Evolutionary conservation across 2,797 vertebrate species (phyloP).

Genomic region (Botia kubotai): DNA sequence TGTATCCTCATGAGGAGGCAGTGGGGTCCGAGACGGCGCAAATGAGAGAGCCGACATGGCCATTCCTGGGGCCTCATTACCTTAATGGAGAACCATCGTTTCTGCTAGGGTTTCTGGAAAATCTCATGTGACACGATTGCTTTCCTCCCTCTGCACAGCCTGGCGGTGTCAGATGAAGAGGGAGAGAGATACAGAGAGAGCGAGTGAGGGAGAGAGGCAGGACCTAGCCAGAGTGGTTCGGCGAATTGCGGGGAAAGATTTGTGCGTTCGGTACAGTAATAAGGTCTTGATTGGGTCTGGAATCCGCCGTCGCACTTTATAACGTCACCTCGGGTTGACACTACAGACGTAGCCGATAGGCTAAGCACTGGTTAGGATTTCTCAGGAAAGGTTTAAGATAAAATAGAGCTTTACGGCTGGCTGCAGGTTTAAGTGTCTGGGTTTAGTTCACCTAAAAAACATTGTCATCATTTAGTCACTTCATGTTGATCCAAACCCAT

Average conservation of each 20-base stretch:
- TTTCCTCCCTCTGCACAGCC: slow-evolving; percentile 62
- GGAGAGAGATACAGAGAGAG: slow-evolving; percentile 26
- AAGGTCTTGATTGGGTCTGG: slow-evolving; percentile 68
- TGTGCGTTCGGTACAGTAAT: slow-evolving; percentile 73
- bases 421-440: neutral
- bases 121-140: slow-evolving; percentile 74
- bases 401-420: neutral
- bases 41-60: slow-evolving; percentile 79
- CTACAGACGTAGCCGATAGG: slow-evolving; percentile 50
- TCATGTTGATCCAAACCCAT: neutral
- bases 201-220: slow-evolving; percentile 35
- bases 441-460: neutral
- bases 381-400: slow-evolving; percentile 19
- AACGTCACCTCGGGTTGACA: slow-evolving; percentile 66
- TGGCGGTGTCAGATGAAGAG: slow-evolving; percentile 61
- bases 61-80: slow-evolving; percentile 84
- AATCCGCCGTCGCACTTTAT: slow-evolving; percentile 71
- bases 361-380: slow-evolving; percentile 38
- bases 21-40: slow-evolving; percentile 74
- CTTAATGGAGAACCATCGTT: slow-evolving; percentile 83
- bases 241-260: slow-evolving; percentile 69
- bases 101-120: slow-evolving; percentile 81
- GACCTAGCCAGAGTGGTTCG: slow-evolving; percentile 58
- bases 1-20: slow-evolving; percentile 76
- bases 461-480: neutral